phyloP scores from a whole-genome alignment of 2,888 invertebrate species.

The Volucella inflata region DNA sequence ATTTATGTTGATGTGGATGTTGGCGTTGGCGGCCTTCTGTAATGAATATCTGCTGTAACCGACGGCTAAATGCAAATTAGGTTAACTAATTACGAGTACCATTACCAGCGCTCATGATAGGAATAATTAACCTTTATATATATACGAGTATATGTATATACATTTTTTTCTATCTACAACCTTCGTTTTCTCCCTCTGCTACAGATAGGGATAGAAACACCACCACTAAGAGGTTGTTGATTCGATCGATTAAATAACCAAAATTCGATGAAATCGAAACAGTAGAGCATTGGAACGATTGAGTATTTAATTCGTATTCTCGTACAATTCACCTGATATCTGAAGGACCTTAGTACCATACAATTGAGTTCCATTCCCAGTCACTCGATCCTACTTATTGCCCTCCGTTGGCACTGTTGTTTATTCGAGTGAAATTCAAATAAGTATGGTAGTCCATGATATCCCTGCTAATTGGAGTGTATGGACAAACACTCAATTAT shows the following conservation, averaged over 20 bases:
- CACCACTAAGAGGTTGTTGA: constrained; percentile 31
- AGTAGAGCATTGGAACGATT: constrained; percentile 1
- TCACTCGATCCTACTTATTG: neutral
- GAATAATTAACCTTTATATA: constrained; percentile 34
- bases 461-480: constrained; percentile 72
- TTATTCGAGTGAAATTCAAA: too few relatives aligned
- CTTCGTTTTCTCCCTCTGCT: neutral
- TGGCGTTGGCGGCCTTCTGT: neutral
- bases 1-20: too few relatives aligned
- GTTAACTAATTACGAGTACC: constrained; percentile 50
- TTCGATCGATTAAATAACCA: constrained; percentile 63
- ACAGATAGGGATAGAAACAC: too few relatives aligned
- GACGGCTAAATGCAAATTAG: constrained; percentile 56
- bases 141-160: too few relatives aligned
- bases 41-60: constrained; percentile 18
- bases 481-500: constrained; percentile 74
- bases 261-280: constrained; percentile 61
- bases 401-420: too few relatives aligned
- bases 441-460: constrained; percentile 54
- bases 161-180: neutral
- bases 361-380: neutral
- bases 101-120: constrained; percentile 41
- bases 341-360: neutral
- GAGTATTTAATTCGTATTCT: constrained; percentile 60
- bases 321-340: constrained; percentile 56